phyloP scores from a whole-genome alignment of 2,113 vertebrate species.

The Brachypteracias leptosomus region DNA sequence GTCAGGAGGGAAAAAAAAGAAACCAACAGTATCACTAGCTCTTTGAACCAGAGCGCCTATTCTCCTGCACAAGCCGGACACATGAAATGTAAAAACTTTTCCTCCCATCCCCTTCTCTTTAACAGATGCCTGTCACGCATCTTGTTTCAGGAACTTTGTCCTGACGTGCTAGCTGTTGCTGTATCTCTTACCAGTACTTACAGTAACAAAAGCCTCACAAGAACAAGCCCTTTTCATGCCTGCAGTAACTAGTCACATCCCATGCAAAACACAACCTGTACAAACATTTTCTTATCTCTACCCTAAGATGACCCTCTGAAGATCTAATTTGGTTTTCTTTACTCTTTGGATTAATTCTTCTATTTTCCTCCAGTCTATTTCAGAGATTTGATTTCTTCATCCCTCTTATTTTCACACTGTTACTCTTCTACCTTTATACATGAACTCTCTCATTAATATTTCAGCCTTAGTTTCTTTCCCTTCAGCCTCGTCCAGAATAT shows the following conservation, averaged over 20 bases:
- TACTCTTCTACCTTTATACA: background rate
- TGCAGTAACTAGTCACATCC: background rate
- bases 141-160: background rate
- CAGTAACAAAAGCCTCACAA: background rate
- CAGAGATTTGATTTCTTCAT: background rate
- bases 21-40: background rate
- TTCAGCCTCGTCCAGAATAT: background rate
- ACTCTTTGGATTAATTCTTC: background rate
- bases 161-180: background rate
- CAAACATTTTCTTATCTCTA: background rate
- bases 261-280: background rate
- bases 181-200: background rate
- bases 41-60: background rate
- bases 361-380: background rate
- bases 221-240: background rate
- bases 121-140: background rate
- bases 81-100: background rate
- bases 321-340: background rate
- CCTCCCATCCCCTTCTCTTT: background rate
- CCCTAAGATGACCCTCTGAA: background rate
- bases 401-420: background rate
- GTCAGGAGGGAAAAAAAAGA: background rate
- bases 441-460: background rate
- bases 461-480: background rate
- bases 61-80: background rate